Evolutionary conservation across 2,888 invertebrate species (phyloP).

Genomic region (Cheilosia urbana): DNA sequence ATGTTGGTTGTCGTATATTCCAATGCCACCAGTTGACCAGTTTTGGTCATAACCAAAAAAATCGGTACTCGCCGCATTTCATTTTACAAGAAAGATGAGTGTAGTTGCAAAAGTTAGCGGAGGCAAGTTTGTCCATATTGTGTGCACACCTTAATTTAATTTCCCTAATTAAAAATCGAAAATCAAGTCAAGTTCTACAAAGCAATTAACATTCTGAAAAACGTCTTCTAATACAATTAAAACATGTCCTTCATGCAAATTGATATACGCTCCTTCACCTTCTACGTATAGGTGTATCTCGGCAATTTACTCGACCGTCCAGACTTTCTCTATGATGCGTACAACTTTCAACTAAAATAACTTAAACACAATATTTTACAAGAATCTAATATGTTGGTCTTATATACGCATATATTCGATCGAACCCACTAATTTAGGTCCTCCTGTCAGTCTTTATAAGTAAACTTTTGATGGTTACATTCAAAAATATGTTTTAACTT

Average conservation of each 20-base stretch:
- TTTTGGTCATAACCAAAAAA: too few relatives aligned
- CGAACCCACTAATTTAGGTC: constrained; percentile 73
- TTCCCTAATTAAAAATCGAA: too few relatives aligned
- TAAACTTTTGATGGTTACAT: constrained; percentile 73
- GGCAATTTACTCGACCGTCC: neutral
- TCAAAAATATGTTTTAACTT: constrained; percentile 70
- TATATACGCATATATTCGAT: constrained; percentile 30
- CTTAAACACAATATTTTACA: constrained; percentile 72
- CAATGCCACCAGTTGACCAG: too few relatives aligned
- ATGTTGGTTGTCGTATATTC: too few relatives aligned
- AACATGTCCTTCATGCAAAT: constrained; percentile 13
- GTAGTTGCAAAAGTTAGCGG: too few relatives aligned
- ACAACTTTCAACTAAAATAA: constrained; percentile 66
- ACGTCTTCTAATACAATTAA: constrained; percentile 4
- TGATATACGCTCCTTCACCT: too few relatives aligned
- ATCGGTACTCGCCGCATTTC: too few relatives aligned
- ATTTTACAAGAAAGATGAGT: too few relatives aligned
- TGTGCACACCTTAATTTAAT: too few relatives aligned
- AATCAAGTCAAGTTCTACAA: too few relatives aligned
- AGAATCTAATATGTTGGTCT: constrained; percentile 62
- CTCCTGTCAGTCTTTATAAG: constrained; percentile 67
- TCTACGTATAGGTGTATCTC: neutral
- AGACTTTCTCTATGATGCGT: constrained; percentile 19
- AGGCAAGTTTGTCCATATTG: too few relatives aligned
- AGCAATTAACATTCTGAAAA: too few relatives aligned